phyloP scores from a whole-genome alignment of 2,797 vertebrate species.

The Allobates femoralis region DNA sequence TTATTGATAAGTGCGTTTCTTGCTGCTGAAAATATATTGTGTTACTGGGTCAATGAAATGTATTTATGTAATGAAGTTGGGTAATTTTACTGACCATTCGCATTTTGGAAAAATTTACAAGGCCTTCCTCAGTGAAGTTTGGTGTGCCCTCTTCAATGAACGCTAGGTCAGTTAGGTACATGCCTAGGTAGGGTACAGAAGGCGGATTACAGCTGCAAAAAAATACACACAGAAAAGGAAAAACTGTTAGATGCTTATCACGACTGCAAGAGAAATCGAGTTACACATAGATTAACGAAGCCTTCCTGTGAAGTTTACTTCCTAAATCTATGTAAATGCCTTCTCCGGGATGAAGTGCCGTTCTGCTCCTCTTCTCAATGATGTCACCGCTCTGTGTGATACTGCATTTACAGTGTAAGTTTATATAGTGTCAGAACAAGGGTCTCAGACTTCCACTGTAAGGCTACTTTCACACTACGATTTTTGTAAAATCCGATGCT shows the following conservation, averaged over 20 bases:
- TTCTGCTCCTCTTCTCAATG: too few relatives aligned
- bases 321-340: too few relatives aligned
- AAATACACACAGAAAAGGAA: constrained; percentile 37
- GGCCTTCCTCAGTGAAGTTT: constrained; percentile 94
- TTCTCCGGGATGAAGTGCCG: too few relatives aligned
- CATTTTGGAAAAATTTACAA: constrained; percentile 99
- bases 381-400: too few relatives aligned
- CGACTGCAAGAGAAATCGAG: neutral
- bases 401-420: too few relatives aligned
- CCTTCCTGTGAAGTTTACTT: too few relatives aligned
- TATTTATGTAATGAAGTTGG: neutral
- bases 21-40: neutral
- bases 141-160: constrained; percentile 97
- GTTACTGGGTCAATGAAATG: neutral
- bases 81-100: constrained; percentile 85
- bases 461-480: too few relatives aligned
- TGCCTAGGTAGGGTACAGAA: constrained; percentile 93
- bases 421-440: too few relatives aligned
- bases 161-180: constrained; percentile 95
- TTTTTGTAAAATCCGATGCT: too few relatives aligned
- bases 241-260: neutral
- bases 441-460: too few relatives aligned
- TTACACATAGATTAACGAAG: neutral
- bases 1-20: neutral
- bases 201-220: constrained; percentile 91